Evolutionary conservation across 1,140 invertebrate species (phyloP).

Genomic region (Himalopsyche phryganea): DNA sequence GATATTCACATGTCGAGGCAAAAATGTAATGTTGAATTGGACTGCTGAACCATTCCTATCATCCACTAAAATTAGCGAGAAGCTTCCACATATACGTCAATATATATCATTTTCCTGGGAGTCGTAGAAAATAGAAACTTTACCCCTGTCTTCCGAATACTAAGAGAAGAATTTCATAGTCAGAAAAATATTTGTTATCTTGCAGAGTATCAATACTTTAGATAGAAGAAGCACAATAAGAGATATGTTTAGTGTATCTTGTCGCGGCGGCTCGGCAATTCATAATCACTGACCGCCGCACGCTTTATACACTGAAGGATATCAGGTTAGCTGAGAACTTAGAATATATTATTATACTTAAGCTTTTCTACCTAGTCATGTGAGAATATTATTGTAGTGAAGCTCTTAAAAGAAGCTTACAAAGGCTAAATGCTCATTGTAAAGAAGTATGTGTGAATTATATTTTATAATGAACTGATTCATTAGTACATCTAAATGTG

Average conservation of each 20-base stretch:
- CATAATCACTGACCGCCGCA: not conserved
- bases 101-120: conserved; percentile 16
- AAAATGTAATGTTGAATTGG: too few relatives aligned
- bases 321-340: conserved; percentile 1
- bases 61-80: conserved; percentile 1
- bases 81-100: not conserved
- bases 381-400: not conserved
- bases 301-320: not conserved
- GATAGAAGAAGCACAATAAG: conserved; percentile 15
- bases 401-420: conserved; percentile 11
- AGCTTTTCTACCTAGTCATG: not conserved
- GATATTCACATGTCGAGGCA: too few relatives aligned
- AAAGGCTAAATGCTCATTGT: conserved; percentile 23
- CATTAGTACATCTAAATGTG: conserved; percentile 26
- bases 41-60: not conserved
- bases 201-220: too few relatives aligned
- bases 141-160: conserved; percentile 31
- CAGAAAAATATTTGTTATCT: conserved; percentile 20
- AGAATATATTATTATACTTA: not conserved
- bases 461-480: conserved; percentile 21
- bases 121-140: conserved; percentile 30
- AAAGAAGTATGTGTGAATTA: conserved; percentile 19
- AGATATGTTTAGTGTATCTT: conserved; percentile 22
- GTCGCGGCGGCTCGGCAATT: not conserved
- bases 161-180: conserved; percentile 23